Percentiles rank a stretch among this genome's conserved stretches.
phyloP scores from a whole-genome alignment of 2,888 invertebrate genomes.

The Thecophora atra region DNA sequence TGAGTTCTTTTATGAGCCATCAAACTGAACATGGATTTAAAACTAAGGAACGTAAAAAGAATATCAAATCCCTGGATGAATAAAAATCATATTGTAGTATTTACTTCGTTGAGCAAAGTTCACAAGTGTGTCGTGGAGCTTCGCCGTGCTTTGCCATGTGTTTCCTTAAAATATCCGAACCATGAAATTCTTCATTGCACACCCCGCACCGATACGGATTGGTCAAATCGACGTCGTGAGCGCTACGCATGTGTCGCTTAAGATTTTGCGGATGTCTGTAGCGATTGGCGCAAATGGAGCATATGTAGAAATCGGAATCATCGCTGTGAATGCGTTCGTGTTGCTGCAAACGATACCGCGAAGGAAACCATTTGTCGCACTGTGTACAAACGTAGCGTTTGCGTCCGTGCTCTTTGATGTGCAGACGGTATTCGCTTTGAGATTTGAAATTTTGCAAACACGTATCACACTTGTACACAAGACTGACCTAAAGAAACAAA shows the following conservation, averaged over 20 bases:
- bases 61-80: background rate
- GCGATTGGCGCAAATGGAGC: conserved; percentile 41
- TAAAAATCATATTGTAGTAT: background rate
- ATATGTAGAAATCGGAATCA: conserved; percentile 36
- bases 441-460: background rate
- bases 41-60: conserved; percentile 38
- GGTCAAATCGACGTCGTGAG: conserved; percentile 39
- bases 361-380: conserved; percentile 48
- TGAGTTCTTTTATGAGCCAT: conserved; percentile 44
- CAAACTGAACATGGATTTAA: conserved; percentile 45
- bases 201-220: conserved; percentile 41
- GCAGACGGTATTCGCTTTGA: conserved; percentile 40
- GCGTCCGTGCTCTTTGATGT: conserved; percentile 45
- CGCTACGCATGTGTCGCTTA: conserved; percentile 45
- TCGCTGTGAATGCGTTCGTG: conserved; percentile 46
- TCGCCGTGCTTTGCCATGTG: conserved; percentile 46
- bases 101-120: conserved; percentile 44
- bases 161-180: conserved; percentile 47
- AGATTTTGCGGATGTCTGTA: conserved; percentile 42
- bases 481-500: background rate
- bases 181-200: conserved; percentile 43
- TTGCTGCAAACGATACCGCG: conserved; percentile 42
- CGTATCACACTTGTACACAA: conserved; percentile 28
- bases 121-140: conserved; percentile 44
- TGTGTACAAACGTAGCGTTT: conserved; percentile 45